Conservation (phyloP, 2,113 vertebrate species). For the Misgurnus anguillicaudatus region DNA sequence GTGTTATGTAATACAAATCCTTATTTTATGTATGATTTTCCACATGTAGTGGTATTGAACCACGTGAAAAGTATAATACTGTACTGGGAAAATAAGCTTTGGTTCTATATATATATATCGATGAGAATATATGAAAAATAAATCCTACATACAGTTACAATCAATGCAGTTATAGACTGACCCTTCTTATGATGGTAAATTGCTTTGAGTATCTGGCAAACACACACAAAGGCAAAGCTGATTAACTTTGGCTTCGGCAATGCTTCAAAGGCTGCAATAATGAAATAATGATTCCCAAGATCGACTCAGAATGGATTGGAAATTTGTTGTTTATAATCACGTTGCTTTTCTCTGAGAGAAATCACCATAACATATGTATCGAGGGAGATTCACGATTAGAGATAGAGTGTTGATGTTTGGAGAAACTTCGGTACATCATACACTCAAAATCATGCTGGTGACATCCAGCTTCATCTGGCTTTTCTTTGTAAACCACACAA, state of each 20-base stretch:
- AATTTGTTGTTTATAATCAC: neutral
- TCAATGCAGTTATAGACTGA: too few species aligned
- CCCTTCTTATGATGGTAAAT: too few species aligned
- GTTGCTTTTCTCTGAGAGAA: conserved; percentile 1
- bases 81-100: too few species aligned
- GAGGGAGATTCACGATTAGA: neutral
- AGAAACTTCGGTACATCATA: neutral
- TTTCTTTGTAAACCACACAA: neutral
- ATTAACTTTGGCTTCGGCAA: neutral
- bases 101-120: too few species aligned
- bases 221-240: neutral
- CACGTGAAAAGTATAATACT: too few species aligned
- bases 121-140: too few species aligned
- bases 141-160: too few species aligned
- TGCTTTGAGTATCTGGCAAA: neutral
- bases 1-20: too few species aligned
- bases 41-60: too few species aligned
- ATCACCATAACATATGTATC: neutral
- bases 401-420: conserved; percentile 1
- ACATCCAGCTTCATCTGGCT: neutral
- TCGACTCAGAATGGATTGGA: neutral
- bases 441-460: neutral
- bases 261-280: neutral
- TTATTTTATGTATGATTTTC: too few species aligned
- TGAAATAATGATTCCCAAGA: conserved; percentile 1